phyloP scores from a whole-genome alignment of 2,797 vertebrate genomes.

The Ctenosaura bakeri region DNA sequence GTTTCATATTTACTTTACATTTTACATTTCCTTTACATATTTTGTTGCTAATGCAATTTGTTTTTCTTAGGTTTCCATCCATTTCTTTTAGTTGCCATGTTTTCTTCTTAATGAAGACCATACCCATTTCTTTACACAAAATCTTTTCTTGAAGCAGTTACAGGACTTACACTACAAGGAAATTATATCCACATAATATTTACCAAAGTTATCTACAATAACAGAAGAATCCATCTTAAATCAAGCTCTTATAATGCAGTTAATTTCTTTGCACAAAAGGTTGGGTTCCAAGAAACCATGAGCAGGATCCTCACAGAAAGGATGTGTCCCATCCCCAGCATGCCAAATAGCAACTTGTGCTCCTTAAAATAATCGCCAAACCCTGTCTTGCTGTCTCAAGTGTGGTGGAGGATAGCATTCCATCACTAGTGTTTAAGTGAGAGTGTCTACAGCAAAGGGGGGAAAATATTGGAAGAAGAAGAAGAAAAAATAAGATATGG shows the following conservation, averaged over 20 bases:
- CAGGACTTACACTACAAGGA: slow-evolving; percentile 3
- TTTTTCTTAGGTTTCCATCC: fast-evolving
- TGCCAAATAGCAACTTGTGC: no score
- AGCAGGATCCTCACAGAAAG: not conserved
- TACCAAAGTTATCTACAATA: slow-evolving; percentile 25
- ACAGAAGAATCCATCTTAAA: fast-evolving
- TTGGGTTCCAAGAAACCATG: slow-evolving; percentile 3
- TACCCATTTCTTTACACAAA: slow-evolving; percentile 60
- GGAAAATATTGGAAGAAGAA: no score
- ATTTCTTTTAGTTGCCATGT: not conserved
- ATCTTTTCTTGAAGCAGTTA: slow-evolving; percentile 20
- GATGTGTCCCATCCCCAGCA: no score
- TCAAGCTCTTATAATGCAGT: not conserved
- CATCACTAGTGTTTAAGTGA: no score
- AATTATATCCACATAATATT: not conserved
- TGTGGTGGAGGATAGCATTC: no score
- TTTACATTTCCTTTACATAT: not conserved
- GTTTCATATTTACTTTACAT: not conserved
- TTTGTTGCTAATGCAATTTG: fast-evolving
- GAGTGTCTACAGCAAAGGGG: no score
- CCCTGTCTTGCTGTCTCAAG: no score
- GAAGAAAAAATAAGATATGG: no score
- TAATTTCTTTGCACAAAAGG: not conserved
- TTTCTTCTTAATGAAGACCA: slow-evolving; percentile 20
- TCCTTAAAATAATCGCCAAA: no score